These are phyloP conservation scores for Sylvietta virens DNA, from an alignment of 2,113 vertebrate genomes.

Conservation along the genomic window DNA sequence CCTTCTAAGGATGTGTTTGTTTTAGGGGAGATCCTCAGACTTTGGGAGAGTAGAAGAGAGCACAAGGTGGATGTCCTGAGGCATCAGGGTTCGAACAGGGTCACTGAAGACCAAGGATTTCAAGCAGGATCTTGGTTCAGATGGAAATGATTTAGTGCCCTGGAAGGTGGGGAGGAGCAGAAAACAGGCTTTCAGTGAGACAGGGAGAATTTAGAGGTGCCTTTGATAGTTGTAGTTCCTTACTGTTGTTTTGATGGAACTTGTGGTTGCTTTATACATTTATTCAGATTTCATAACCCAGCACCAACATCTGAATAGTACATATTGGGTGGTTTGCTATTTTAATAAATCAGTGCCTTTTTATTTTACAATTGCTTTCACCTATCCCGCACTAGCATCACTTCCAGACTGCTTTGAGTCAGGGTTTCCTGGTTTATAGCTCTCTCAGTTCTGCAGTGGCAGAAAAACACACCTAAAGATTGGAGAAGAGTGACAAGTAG, in stretches of 20 bases:
- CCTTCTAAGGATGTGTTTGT: neutral
- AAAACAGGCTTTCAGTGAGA: neutral
- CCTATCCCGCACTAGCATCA: neutral
- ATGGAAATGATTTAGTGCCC: neutral
- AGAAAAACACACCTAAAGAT: neutral
- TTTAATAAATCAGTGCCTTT: neutral
- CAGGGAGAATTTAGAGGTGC: neutral
- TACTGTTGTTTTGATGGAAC: neutral
- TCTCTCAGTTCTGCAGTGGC: neutral
- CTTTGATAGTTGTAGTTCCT: neutral
- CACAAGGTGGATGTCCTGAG: neutral
- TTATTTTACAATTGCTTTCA: neutral
- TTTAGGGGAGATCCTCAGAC: neutral
- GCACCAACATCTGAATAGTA: neutral
- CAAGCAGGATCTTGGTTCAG: neutral
- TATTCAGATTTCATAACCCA: neutral
- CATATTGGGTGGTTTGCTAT: neutral
- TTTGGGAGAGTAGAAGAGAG: neutral
- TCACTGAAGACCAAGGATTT: fast-evolving
- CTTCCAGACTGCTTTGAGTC: neutral
- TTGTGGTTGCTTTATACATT: neutral
- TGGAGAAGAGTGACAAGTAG: neutral
- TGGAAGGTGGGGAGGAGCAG: neutral
- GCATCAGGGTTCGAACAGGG: fast-evolving
- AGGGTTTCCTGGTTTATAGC: neutral